Percentiles rank a stretch among this genome's conserved stretches.
Evolutionary conservation across 2,888 invertebrate species (phyloP).

Genomic region (Drosophila longiperda): DNA sequence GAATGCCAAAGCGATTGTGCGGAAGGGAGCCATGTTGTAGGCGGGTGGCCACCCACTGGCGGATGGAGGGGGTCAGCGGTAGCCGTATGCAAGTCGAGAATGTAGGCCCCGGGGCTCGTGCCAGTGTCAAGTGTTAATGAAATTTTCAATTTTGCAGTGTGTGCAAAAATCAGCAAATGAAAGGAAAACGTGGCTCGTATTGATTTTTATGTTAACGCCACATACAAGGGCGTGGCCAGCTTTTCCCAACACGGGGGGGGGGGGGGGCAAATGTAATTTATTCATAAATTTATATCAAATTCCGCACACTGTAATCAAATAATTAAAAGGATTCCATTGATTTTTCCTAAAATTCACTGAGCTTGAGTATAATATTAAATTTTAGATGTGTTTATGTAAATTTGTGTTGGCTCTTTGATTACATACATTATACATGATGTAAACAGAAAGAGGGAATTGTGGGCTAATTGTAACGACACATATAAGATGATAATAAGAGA

Average conservation of each 20-base stretch:
- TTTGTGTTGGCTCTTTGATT: not conserved
- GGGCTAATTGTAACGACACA: slow-evolving; percentile 46
- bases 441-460: slow-evolving; percentile 14
- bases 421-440: not conserved
- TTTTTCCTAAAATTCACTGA: not conserved
- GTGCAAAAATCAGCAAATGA: slow-evolving; percentile 57
- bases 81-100: slow-evolving; percentile 4
- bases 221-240: slow-evolving; percentile 1
- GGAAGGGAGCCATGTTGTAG: not conserved
- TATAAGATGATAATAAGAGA: slow-evolving; percentile 40
- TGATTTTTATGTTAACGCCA: slow-evolving; percentile 55
- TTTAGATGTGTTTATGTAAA: not conserved
- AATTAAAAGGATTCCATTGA: not conserved
- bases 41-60: not conserved
- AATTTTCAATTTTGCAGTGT: slow-evolving; percentile 69
- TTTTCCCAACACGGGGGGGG: not conserved
- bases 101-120: slow-evolving; percentile 36
- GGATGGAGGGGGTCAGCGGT: not conserved
- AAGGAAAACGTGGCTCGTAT: slow-evolving; percentile 54
- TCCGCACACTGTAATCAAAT: not conserved
- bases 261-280: not conserved
- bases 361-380: not conserved
- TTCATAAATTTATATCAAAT: not conserved
- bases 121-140: slow-evolving; percentile 76
- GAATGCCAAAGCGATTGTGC: slow-evolving; percentile 36